Evolutionary conservation across 1,140 invertebrate genomes (phyloP).

Genomic region (Penaeus chinensis): DNA sequence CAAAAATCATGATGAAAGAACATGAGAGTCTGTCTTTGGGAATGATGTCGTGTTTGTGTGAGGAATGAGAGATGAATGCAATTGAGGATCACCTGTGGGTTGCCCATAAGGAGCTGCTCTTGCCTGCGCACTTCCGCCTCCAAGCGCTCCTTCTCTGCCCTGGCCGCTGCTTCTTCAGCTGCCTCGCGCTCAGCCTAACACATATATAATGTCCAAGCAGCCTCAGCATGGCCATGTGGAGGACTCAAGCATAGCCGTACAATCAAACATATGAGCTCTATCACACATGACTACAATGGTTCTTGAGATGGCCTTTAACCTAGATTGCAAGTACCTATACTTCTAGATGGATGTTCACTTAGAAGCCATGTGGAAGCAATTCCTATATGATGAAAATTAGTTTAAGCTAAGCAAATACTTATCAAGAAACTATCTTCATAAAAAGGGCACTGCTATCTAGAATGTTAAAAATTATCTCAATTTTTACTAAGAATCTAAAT

Average conservation of each 20-base stretch:
- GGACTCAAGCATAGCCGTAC: constrained; percentile 6
- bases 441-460: no score
- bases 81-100: constrained; percentile 34
- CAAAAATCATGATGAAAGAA: no score
- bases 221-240: constrained; percentile 16
- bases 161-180: constrained; percentile 38
- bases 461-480: no score
- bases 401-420: no score
- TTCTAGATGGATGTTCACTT: no score
- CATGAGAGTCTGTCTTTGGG: neutral
- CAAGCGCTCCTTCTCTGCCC: constrained; percentile 45
- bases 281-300: neutral
- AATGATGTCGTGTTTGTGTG: neutral
- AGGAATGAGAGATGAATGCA: neutral
- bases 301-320: no score
- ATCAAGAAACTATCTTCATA: no score
- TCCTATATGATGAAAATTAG: no score
- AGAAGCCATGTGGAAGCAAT: no score
- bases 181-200: constrained; percentile 33
- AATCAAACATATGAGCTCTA: constrained; percentile 1
- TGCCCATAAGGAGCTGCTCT: constrained; percentile 35
- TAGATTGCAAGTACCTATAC: no score
- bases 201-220: constrained; percentile 25
- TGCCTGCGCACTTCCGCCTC: constrained; percentile 49
- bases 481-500: no score